phyloP scores from a whole-genome alignment of 2,113 vertebrate genomes.

The Anguilla japonica region DNA sequence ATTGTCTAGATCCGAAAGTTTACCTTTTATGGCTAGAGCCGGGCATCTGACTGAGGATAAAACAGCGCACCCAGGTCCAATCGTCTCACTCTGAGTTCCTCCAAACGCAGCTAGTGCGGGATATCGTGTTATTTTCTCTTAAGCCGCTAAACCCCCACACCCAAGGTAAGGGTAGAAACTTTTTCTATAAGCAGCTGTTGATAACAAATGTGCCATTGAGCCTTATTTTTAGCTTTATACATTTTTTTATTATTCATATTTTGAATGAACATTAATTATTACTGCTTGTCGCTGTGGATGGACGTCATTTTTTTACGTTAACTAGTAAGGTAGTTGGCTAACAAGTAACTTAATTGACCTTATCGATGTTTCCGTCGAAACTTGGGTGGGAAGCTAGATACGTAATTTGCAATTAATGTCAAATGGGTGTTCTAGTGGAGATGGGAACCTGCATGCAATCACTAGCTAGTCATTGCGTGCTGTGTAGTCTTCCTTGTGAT shows the following conservation, averaged over 20 bases:
- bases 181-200: not conserved
- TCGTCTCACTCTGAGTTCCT: slow-evolving; percentile 75
- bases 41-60: slow-evolving; percentile 73
- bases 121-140: slow-evolving; percentile 70
- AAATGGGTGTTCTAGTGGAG: not conserved
- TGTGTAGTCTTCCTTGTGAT: not conserved
- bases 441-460: not conserved
- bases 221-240: not conserved
- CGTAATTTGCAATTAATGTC: not conserved
- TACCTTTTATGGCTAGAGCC: slow-evolving; percentile 96
- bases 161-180: slow-evolving; percentile 62
- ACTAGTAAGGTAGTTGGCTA: too few species aligned
- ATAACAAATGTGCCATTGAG: not conserved
- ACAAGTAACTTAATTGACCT: too few species aligned
- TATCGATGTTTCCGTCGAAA: not conserved
- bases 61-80: slow-evolving; percentile 59
- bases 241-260: not conserved
- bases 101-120: slow-evolving; percentile 71
- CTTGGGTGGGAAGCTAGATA: not conserved
- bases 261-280: not conserved
- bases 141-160: slow-evolving; percentile 62
- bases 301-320: not conserved
- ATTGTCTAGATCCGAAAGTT: slow-evolving; percentile 81
- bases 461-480: not conserved
- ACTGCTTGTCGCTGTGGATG: not conserved